A percentile compares a stretch with the other conserved stretches of the same genome.
Evolutionary conservation across 2,888 invertebrate species (phyloP).

Genomic region (Trichogramma evanescens): DNA sequence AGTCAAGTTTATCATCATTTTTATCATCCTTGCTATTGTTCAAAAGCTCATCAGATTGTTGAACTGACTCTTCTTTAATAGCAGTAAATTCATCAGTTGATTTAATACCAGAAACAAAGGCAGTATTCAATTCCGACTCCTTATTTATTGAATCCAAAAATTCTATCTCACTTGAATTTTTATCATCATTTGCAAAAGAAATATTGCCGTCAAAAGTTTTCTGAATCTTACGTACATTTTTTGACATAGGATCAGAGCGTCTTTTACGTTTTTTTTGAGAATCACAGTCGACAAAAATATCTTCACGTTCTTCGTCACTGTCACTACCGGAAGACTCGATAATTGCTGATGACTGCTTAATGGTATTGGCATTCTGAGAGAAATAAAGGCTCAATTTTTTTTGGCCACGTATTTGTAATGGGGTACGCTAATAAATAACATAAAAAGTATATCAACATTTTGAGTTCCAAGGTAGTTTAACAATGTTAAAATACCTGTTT

Average conservation of each 20-base stretch:
- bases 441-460: background rate
- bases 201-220: constrained; percentile 14
- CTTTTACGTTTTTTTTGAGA: constrained; percentile 15
- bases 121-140: no score
- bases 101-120: no score
- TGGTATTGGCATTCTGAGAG: constrained; percentile 9
- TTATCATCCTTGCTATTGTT: no score
- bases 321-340: constrained; percentile 7
- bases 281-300: background rate
- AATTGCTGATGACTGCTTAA: background rate
- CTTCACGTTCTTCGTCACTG: constrained; percentile 3
- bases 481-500: constrained; percentile 7
- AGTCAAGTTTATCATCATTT: background rate
- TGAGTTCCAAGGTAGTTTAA: background rate
- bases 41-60: background rate
- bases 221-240: constrained; percentile 12
- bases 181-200: constrained; percentile 6
- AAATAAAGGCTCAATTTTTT: constrained; percentile 13
- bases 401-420: constrained; percentile 9
- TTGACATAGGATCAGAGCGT: constrained; percentile 2
- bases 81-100: no score
- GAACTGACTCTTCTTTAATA: background rate
- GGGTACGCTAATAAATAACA: constrained; percentile 12
- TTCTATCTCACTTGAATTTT: background rate
- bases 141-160: background rate